Conservation (phyloP, 1,140 invertebrate genomes). For the Anastrepha obliqua region DNA sequence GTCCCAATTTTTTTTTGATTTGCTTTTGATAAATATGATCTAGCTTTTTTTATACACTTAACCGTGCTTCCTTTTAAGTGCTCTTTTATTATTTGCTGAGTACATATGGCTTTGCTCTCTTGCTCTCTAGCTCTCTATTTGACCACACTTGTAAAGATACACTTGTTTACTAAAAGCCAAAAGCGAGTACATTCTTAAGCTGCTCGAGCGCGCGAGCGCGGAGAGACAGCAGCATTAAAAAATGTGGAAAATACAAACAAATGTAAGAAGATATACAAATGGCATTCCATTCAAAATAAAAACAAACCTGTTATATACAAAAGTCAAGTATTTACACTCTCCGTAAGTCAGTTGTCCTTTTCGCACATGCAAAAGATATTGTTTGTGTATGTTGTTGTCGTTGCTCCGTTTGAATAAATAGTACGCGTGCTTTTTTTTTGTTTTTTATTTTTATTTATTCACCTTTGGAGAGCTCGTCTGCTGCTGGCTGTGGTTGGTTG, state of each 20-base stretch:
- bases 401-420: not conserved
- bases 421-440: constrained; percentile 32
- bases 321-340: not conserved
- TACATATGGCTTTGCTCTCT: not conserved
- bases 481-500: constrained; percentile 11
- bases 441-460: not conserved
- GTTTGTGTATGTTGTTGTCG: not conserved
- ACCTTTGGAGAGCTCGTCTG: not conserved
- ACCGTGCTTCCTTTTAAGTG: not conserved
- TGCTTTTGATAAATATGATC: not conserved
- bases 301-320: constrained; percentile 40
- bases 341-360: not conserved
- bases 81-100: not conserved
- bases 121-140: not conserved
- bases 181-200: not conserved
- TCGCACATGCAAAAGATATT: not conserved
- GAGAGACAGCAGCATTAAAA: constrained; percentile 17
- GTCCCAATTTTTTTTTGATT: not conserved
- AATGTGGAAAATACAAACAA: constrained; percentile 41
- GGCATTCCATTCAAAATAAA: constrained; percentile 41
- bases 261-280: constrained; percentile 27
- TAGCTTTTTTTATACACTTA: not conserved
- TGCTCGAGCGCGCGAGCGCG: not conserved
- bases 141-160: constrained; percentile 8
- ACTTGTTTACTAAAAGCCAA: constrained; percentile 16